Evolutionary conservation across 2,888 invertebrate species (phyloP), one percentile per base, ranked within the genome.

Genomic region (Apamea anceps): DNA sequence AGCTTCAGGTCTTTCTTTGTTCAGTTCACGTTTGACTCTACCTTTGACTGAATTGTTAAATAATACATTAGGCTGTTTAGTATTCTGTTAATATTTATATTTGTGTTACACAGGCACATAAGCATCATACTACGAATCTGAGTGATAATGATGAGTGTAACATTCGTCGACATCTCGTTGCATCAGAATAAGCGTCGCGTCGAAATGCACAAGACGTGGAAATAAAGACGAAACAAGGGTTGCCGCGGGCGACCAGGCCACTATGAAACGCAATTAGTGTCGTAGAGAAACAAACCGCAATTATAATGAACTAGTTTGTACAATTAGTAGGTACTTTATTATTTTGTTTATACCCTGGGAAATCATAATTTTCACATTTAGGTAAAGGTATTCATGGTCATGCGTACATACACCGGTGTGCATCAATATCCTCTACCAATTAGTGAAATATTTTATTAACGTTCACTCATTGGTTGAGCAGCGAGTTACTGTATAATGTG

Each of bases 251-350:
- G 32, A 25, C 21, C 79, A 6, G 48, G 32, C 80, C 67, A 0
- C 51, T 5, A 15, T 5, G 51, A 42, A 48, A 48, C 45, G 76
- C 62, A 42, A 48, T 62, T 51, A 77, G 32, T 45, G n/a, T 8
- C 13, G 32, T 21, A 48, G 54, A 83, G 10, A n/a, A 28, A 42
- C n/a, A n/a, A 3, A 42, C 7, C 37, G 25, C 48, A 75, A 15
- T 32, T 32, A 42, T 67, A 82, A 67, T 54, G 32, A 76, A 54
- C 42, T 15, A 32, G 51, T 82, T 48, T 45, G 21, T 54, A 37
- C 2, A 18, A 2, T 4, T 13, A 3, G 15, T n/a, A n/a, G n/a
- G n/a, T n/a, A 7, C 65, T 74, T n/a, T 32, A 15, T n/a, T 18
- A n/a, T 28, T 48, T 48, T 25, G 8, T 25, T 8, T 18, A 5